Percentiles rank a stretch among this genome's conserved stretches.
Conservation (phyloP, 2,797 vertebrate genomes). For the Takifugu rubripes region DNA sequence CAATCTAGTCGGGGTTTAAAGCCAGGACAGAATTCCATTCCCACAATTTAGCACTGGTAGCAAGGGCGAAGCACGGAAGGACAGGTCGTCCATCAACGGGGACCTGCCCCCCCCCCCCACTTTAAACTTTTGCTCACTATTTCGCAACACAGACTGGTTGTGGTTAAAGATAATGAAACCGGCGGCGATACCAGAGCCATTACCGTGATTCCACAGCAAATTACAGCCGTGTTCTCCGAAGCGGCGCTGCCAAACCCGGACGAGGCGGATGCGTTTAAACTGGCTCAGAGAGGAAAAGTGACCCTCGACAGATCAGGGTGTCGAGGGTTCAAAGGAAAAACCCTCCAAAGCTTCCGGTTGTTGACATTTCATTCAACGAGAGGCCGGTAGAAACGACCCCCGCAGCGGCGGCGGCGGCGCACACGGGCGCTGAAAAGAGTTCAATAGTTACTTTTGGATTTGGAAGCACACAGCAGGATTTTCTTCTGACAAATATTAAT, state of each 20-base stretch:
- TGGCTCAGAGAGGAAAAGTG: too few relatives aligned
- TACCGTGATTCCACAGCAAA: too few relatives aligned
- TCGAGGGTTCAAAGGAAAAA: constrained; percentile 5
- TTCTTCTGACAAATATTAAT: constrained; percentile 36
- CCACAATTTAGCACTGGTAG: constrained; percentile 39
- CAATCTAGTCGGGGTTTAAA: constrained; percentile 46
- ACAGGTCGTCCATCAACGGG: too few relatives aligned
- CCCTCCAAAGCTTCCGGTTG: constrained; percentile 25
- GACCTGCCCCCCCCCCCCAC: constrained; percentile 10
- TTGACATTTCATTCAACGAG: constrained; percentile 41
- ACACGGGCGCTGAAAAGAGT: constrained; percentile 3
- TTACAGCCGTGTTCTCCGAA: too few relatives aligned
- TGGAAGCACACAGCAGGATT: constrained; percentile 6
- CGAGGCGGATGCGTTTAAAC: too few relatives aligned
- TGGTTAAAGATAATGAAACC: background rate
- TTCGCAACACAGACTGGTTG: background rate
- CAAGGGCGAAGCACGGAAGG: constrained; percentile 20
- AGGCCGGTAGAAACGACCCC: constrained; percentile 28
- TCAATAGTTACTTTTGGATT: constrained; percentile 18
- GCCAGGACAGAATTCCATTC: constrained; percentile 56
- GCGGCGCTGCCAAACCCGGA: too few relatives aligned
- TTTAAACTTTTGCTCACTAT: background rate
- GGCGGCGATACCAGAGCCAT: too few relatives aligned
- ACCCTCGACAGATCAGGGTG: too few relatives aligned
- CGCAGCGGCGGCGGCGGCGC: background rate